Evolutionary conservation across 1,140 invertebrate species (phyloP).

Genomic region (Trachymyrmex septentrionalis): DNA sequence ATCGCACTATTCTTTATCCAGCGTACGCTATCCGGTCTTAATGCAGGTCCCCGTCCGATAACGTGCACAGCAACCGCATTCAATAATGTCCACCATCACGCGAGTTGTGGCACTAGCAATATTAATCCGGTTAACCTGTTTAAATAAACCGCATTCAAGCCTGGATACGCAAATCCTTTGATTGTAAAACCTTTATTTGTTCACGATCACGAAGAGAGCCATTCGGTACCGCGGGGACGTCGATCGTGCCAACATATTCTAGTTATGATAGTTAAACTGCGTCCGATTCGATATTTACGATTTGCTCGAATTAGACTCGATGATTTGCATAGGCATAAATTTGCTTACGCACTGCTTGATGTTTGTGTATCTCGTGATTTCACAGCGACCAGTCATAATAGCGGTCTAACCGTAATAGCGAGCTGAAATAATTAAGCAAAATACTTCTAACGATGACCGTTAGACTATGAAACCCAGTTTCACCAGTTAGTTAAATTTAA

Average conservation of each 20-base stretch:
- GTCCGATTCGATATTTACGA: not conserved
- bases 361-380: constrained; percentile 7
- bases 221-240: not conserved
- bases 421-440: constrained; percentile 20
- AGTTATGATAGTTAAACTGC: constrained; percentile 15
- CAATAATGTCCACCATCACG: constrained; percentile 44
- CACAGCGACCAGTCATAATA: not conserved
- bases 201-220: not conserved
- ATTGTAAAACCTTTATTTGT: constrained; percentile 26
- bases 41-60: not conserved
- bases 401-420: not conserved
- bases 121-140: constrained; percentile 49
- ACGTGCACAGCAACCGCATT: constrained; percentile 24
- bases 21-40: constrained; percentile 8
- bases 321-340: not conserved
- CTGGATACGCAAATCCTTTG: constrained; percentile 21
- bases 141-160: constrained; percentile 35
- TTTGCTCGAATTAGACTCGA: not conserved
- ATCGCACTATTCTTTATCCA: constrained; percentile 30
- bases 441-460: constrained; percentile 24
- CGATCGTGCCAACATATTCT: not conserved
- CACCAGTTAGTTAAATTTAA: constrained; percentile 20
- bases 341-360: not conserved
- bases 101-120: constrained; percentile 8
- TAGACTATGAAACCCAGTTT: constrained; percentile 10